Base-by-base conservation (phyloP, 2,888 invertebrate genomes). In the Chironomus tentans region DNA sequence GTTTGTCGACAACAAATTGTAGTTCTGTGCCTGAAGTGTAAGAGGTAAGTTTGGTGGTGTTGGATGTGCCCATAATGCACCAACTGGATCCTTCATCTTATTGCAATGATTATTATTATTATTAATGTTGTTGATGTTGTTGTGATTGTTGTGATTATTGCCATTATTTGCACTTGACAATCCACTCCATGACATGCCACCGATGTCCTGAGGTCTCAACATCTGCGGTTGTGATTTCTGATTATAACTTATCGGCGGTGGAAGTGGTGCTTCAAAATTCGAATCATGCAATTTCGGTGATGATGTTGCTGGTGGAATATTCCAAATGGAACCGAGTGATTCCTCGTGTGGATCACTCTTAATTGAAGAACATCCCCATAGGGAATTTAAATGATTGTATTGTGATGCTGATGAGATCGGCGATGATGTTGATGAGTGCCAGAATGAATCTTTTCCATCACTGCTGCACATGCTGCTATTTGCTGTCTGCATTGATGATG, bases 371-470 rank as follows among this genome's bases (percentile, higher is more conserved):
- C 68, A 68, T n/a, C 68, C 74, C 74, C 74, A 74, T 15, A 74
- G 68, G 4, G 74, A 74, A 38, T 65, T 68, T 6, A 68, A 24
- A 21, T 74, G 68, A 22, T 68, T 65, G 15, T 48, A 74, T 24
- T 74, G 68, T 13, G 74, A 65, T 38, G 38, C 15, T 38, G 74
- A 74, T 65, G 50, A 73, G 22, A 68, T 81, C 78, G 83, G 83
- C 77, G 84, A 83, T 46, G 81, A 81, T 78, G 82, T 83, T 74
- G 80, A 79, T 74, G 81, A 80, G 15, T 82, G 80, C 82, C 84
- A 83, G 38, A 84, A 80, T 77, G 82, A 80, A 79, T 84, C 84
- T 79, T 84, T 84, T 79, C 83, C 82, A 79, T 82, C 82, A 78
- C 81, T 82, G 77, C 81, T 74, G 47, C 73, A 73, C 22, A 62